Evolutionary conservation across 1,140 invertebrate species (phyloP).

Genomic region (Forficula auricularia): DNA sequence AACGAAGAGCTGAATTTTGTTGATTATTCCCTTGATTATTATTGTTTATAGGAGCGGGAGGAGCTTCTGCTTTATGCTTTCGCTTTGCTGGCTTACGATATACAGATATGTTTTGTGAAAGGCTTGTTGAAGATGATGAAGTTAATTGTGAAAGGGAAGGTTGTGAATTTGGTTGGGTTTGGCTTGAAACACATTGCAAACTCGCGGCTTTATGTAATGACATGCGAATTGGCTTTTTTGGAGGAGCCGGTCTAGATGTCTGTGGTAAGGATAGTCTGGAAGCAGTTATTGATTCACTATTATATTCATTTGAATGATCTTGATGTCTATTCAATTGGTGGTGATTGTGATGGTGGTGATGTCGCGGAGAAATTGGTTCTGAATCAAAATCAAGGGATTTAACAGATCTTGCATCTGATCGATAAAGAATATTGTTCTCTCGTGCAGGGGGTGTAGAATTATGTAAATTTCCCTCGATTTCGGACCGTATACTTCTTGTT

Average conservation of each 20-base stretch:
- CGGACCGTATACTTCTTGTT: conserved; percentile 14
- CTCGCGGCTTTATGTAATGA: conserved; percentile 65
- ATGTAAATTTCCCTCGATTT: conserved; percentile 15
- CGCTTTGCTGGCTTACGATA: conserved; percentile 31
- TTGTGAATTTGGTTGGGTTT: not conserved
- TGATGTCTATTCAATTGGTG: not conserved
- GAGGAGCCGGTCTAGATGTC: conserved; percentile 44
- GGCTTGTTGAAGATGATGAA: conserved; percentile 18
- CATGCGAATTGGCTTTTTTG: conserved; percentile 62
- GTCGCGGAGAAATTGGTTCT: conserved; percentile 21
- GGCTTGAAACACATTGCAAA: conserved; percentile 45
- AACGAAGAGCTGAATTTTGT: conserved; percentile 25
- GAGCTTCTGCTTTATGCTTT: conserved; percentile 34
- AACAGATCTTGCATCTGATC: conserved; percentile 35
- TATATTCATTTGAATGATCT: not conserved
- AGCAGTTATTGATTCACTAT: conserved; percentile 5
- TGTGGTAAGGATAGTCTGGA: conserved; percentile 4
- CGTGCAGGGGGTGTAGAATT: conserved; percentile 20
- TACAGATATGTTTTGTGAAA: conserved; percentile 10
- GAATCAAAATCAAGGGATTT: conserved; percentile 49
- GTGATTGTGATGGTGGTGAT: not conserved
- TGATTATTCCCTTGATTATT: conserved; percentile 6
- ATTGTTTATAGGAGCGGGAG: conserved; percentile 15
- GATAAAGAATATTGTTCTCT: conserved; percentile 18
- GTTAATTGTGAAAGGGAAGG: conserved; percentile 20